Conservation (phyloP, 2,888 invertebrate species). For the Pilophorus perplexus region DNA sequence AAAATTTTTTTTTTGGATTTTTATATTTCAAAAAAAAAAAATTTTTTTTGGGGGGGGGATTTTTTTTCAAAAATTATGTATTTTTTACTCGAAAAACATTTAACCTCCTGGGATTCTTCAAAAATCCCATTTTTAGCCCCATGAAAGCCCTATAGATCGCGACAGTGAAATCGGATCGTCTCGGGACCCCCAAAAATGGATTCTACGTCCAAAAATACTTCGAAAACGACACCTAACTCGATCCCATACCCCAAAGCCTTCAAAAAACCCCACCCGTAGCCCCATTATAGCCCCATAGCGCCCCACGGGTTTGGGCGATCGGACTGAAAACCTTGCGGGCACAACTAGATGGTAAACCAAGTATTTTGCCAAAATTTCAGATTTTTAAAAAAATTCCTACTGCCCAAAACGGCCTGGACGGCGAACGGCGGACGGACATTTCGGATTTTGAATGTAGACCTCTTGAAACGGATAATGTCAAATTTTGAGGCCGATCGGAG, state of each 20-base stretch:
- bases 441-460: not conserved
- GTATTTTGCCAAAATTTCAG: not conserved
- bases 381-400: not conserved
- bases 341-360: not conserved
- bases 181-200: too few species aligned
- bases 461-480: not conserved
- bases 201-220: not conserved
- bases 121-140: too few species aligned
- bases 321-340: not conserved
- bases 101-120: too few species aligned
- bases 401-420: not conserved
- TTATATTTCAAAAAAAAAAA: too few species aligned
- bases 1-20: too few species aligned
- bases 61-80: too few species aligned
- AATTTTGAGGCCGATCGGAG: not conserved
- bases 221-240: not conserved
- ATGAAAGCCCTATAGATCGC: too few species aligned
- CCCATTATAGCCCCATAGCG: not conserved
- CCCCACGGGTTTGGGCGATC: not conserved
- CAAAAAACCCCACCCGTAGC: too few species aligned
- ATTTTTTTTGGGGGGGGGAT: too few species aligned
- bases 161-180: too few species aligned
- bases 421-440: not conserved
- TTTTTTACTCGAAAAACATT: too few species aligned
- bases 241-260: too few species aligned